Evolutionary conservation across 2,888 invertebrate species (phyloP).

Genomic region (Tetanocera ferruginea): DNA sequence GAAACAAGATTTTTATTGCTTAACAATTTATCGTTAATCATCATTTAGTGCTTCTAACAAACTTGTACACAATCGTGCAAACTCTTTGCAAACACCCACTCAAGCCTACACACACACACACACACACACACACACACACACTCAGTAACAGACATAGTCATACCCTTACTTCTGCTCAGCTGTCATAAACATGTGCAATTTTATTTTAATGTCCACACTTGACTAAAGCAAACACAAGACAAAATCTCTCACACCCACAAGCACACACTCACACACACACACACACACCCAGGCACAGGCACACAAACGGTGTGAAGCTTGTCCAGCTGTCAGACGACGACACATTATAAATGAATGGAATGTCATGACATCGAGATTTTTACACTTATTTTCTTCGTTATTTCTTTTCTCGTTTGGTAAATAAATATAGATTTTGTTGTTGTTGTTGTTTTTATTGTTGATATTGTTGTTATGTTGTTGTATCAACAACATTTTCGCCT

Average conservation of each 20-base stretch:
- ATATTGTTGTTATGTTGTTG: not conserved
- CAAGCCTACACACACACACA: not conserved
- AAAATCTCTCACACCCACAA: not conserved
- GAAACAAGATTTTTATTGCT: no score
- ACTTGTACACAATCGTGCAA: not conserved
- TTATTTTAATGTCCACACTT: not conserved
- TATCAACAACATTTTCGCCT: constrained; percentile 30
- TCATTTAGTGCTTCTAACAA: not conserved
- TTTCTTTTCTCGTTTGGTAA: not conserved
- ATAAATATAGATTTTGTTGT: not conserved
- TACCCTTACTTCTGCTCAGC: no score
- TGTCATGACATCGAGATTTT: constrained; percentile 33
- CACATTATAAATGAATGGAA: constrained; percentile 29
- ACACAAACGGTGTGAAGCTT: not conserved
- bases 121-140: not conserved
- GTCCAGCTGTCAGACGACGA: constrained; percentile 27
- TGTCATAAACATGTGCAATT: constrained; percentile 27
- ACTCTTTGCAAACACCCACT: not conserved
- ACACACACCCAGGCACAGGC: not conserved
- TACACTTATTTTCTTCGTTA: constrained; percentile 10
- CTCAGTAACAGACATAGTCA: no score
- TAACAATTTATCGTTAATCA: no score
- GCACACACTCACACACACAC: not conserved
- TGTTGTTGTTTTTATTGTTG: not conserved
- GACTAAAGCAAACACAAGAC: not conserved